Percentiles rank a stretch among this genome's conserved stretches.
Conservation (phyloP, 2,888 invertebrate species). For the Hydrotaea cyrtoneurina region DNA sequence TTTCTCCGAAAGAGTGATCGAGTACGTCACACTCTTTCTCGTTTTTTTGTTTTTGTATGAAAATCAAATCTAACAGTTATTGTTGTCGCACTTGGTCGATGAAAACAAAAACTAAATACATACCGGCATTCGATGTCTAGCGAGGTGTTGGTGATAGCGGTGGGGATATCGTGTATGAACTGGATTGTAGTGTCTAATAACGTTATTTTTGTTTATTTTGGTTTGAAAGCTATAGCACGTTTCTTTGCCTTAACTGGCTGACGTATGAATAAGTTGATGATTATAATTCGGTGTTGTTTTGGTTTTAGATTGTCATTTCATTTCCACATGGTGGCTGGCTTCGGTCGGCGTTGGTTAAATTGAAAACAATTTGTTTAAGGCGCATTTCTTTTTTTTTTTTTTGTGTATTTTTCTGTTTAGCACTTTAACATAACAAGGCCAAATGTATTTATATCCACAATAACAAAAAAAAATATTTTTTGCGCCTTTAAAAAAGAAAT, state of each 20-base stretch:
- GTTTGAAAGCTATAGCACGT: slow-evolving; percentile 48
- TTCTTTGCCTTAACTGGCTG: slow-evolving; percentile 47
- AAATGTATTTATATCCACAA: slow-evolving; percentile 52
- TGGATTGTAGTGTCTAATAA: background rate
- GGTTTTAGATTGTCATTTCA: slow-evolving; percentile 3
- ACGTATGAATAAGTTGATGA: slow-evolving; percentile 49
- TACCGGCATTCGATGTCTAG: background rate
- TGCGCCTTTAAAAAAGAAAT: slow-evolving; percentile 54
- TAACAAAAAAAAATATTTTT: slow-evolving; percentile 37
- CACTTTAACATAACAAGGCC: slow-evolving; percentile 16
- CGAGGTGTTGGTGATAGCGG: background rate
- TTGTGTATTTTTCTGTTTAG: slow-evolving; percentile 43
- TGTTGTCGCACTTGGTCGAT: background rate
- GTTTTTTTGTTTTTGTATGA: background rate
- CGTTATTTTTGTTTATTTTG: background rate
- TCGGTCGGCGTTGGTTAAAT: slow-evolving; percentile 38
- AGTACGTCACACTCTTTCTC: background rate
- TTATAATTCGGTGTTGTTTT: slow-evolving; percentile 13
- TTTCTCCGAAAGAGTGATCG: background rate
- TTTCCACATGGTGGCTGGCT: slow-evolving; percentile 7
- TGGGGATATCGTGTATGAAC: background rate
- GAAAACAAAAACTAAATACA: background rate
- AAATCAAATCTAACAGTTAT: slow-evolving; percentile 27
- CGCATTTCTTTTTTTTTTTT: slow-evolving; percentile 56
- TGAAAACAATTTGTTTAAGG: slow-evolving; percentile 47